These are phyloP conservation scores for Psilopsiagon aurifrons DNA, from an alignment of 2,113 vertebrate species.

Conservation along the genomic window DNA sequence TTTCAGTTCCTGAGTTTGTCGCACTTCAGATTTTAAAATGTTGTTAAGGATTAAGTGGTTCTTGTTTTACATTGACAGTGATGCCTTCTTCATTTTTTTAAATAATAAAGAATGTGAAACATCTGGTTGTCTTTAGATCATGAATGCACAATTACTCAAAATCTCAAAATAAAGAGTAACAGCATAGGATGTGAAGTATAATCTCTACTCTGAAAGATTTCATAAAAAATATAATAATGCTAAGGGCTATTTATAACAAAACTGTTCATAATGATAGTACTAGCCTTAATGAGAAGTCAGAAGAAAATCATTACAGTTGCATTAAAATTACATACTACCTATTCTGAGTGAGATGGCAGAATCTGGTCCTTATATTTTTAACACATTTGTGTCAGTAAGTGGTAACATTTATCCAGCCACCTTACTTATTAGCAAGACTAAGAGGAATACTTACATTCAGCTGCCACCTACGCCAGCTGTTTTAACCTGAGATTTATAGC, in stretches of 20 bases:
- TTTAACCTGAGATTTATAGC: background rate
- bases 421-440: background rate
- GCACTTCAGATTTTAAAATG: background rate
- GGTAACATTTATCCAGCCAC: background rate
- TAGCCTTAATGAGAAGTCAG: background rate
- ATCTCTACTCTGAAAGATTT: background rate
- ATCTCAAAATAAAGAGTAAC: background rate
- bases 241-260: background rate
- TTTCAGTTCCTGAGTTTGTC: slow-evolving; percentile 16
- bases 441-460: background rate
- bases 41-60: background rate
- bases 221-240: background rate
- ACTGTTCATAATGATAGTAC: background rate
- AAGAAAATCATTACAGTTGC: background rate
- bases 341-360: background rate
- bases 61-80: background rate
- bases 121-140: background rate
- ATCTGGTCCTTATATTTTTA: background rate
- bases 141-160: background rate
- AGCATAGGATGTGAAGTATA: background rate
- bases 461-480: background rate
- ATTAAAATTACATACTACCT: background rate
- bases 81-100: slow-evolving; percentile 10
- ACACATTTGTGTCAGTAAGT: background rate
- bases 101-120: background rate